Conservation (phyloP, 2,888 invertebrate species). For the Harmothoe impar region DNA sequence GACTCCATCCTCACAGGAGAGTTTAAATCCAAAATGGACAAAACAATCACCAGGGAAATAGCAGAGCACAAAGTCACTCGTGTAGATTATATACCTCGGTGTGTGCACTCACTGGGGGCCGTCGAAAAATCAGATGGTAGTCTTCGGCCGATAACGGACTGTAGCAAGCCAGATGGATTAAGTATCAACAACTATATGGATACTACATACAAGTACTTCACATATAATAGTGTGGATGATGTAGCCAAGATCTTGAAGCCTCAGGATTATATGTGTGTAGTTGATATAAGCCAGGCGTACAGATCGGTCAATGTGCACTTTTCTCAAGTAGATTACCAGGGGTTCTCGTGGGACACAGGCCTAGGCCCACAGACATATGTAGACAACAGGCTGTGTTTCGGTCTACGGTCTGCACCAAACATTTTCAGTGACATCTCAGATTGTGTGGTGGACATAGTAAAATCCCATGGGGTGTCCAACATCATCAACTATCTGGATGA, state of each 20-base stretch:
- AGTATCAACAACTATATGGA: not conserved
- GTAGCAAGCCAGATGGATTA: not conserved
- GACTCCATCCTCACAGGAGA: too few species aligned
- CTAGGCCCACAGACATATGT: too few species aligned
- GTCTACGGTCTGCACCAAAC: not conserved
- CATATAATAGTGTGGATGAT: not conserved
- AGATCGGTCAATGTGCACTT: not conserved
- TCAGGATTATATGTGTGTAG: not conserved
- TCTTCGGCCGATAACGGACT: not conserved
- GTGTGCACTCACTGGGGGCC: constrained; percentile 35
- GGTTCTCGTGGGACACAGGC: not conserved
- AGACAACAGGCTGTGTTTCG: not conserved
- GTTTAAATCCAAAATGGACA: too few species aligned
- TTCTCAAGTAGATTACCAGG: not conserved
- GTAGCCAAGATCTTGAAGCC: not conserved
- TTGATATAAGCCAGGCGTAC: not conserved
- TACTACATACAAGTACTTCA: not conserved
- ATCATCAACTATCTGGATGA: not conserved
- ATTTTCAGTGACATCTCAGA: not conserved
- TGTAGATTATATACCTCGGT: not conserved
- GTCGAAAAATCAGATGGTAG: constrained; percentile 14
- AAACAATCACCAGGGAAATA: too few species aligned
- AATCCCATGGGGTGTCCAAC: not conserved
- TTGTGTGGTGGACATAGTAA: too few species aligned
- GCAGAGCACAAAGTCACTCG: too few species aligned